A percentile compares a stretch with the other conserved stretches of the same genome.
phyloP scores from a whole-genome alignment of 23 tunicate species.

The Trididemnum clinides region DNA sequence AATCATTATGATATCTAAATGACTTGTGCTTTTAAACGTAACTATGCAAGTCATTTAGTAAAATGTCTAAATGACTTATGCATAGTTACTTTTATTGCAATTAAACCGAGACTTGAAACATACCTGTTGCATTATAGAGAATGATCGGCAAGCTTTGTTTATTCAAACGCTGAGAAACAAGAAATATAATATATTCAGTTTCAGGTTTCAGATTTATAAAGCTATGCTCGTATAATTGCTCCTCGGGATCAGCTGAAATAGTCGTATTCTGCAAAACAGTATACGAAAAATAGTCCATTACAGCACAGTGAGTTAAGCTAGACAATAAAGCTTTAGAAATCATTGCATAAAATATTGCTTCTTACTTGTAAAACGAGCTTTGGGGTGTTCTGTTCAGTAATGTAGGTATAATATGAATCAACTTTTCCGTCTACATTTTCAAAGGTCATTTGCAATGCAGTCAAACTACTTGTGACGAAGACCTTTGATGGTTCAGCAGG shows the following conservation, averaged over 20 bases:
- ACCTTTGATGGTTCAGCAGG: slow-evolving; percentile 34
- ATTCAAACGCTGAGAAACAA: slow-evolving; percentile 32
- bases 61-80: too few relatives aligned
- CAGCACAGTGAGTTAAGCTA: too few relatives aligned
- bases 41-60: too few relatives aligned
- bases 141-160: slow-evolving; percentile 20
- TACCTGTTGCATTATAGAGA: slow-evolving; percentile 31
- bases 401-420: slow-evolving; percentile 36
- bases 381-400: neutral
- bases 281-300: too few relatives aligned
- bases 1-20: too few relatives aligned
- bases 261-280: slow-evolving; percentile 34
- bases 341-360: too few relatives aligned
- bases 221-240: neutral
- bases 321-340: too few relatives aligned
- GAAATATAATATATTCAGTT: slow-evolving; percentile 31
- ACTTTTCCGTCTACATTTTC: slow-evolving; percentile 26
- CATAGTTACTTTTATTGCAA: too few relatives aligned
- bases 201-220: slow-evolving; percentile 33
- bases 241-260: neutral
- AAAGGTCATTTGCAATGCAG: slow-evolving; percentile 14
- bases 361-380: slow-evolving; percentile 1
- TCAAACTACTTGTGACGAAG: neutral
- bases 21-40: too few relatives aligned
- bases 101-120: neutral